Percentiles rank a stretch among this genome's conserved stretches.
Evolutionary conservation across 2,113 vertebrate species (phyloP).

Genomic region (Tympanuchus pallidicinctus): DNA sequence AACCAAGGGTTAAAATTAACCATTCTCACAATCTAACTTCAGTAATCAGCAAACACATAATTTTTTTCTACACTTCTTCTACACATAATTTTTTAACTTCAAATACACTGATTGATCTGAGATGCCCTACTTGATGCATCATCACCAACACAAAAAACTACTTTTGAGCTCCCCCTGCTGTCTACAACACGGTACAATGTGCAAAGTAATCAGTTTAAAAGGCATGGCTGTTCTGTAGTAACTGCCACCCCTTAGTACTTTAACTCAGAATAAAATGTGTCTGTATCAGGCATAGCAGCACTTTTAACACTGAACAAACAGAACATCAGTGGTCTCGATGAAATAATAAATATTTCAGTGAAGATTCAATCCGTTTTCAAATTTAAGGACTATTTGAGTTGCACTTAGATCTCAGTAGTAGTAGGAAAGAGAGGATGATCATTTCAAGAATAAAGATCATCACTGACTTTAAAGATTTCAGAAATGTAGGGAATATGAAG

Average conservation of each 20-base stretch:
- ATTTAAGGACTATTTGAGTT: not conserved
- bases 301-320: not conserved
- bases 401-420: not conserved
- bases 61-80: not conserved
- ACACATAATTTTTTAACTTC: not conserved
- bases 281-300: not conserved
- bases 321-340: not conserved
- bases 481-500: not conserved
- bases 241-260: not conserved
- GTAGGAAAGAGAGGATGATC: not conserved
- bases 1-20: conserved; percentile 9
- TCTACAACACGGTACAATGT: not conserved
- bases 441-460: not conserved
- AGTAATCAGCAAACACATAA: not conserved
- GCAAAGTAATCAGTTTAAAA: not conserved
- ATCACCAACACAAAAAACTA: not conserved
- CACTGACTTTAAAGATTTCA: not conserved
- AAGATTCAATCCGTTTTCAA: not conserved
- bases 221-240: not conserved
- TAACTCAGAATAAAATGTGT: not conserved
- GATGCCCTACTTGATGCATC: not conserved
- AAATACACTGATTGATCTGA: not conserved
- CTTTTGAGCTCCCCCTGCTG: conserved; percentile 49
- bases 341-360: not conserved
- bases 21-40: not conserved